Base-by-base conservation (phyloP, 2,113 vertebrate genomes). In the Microtus oregoni region DNA sequence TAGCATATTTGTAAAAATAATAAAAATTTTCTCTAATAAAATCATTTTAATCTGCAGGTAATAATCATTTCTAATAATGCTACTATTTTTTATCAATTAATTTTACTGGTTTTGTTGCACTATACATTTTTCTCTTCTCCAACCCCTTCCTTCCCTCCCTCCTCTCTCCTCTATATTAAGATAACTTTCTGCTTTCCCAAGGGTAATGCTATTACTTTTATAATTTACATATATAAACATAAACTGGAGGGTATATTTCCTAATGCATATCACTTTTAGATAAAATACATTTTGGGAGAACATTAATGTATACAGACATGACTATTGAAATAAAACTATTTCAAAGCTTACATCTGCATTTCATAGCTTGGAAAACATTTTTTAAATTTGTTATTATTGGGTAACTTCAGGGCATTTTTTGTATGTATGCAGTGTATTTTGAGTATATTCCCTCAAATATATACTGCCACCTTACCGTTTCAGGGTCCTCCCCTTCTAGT, bases 301-400 rank as follows among this genome's bases (percentile, higher is more conserved):
- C 50, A 94, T 15, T 89, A 97, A 91, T 94, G 50, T 47, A 92
- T 95, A 91, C 28, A 97, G 95, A 97, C 97, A 72, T 65, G 97
- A 78, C 63, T 97, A 93, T 47, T 95, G 75, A 96, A 73, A 67
- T 58, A 50, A 93, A 97, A 96, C 24, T n/a, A 95, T 24, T 63
- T 86, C 82, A 11, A 24, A 95, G 8, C 50, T 93, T 90, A 92
- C 15, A 8, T 78, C 14, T 63, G 94, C 96, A 89, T n/a, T 91
- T 85, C 32, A 68, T 24, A 87, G 38, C 44, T 32, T 92, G 5
- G 10, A 32, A 58, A 81, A 24, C 1, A 3, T 58, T 81, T 81
- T 58, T 81, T 81, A 58, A 77, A 19, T 52, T 10, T 35, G 17
- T 35, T 52, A 11, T 35, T 78, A 78, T 78, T 79, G 47, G 1